phyloP scores from a whole-genome alignment of 2,113 vertebrate species.

The Paedocypris sp. region DNA sequence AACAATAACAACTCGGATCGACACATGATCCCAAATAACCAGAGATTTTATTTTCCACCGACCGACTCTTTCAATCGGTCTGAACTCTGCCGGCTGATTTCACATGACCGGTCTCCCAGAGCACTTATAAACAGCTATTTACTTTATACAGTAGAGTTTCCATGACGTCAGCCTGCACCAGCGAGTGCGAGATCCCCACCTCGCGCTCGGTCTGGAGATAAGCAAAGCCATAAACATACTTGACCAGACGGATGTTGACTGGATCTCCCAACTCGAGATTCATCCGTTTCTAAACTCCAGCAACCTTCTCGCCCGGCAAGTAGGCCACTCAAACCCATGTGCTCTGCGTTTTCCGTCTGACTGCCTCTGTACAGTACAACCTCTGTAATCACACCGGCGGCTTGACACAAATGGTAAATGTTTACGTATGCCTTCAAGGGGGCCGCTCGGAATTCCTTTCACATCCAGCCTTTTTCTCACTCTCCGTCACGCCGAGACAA shows the following conservation, averaged over 20 bases:
- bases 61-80: background rate
- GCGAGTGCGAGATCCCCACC: background rate
- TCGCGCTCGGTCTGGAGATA: background rate
- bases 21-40: background rate
- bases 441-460: background rate
- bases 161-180: background rate
- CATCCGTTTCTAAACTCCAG: constrained; percentile 1
- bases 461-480: constrained; percentile 2
- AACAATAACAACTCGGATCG: background rate
- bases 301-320: background rate
- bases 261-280: background rate
- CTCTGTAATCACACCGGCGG: constrained; percentile 12
- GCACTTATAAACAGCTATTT: constrained; percentile 2
- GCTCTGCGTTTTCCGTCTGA: constrained; percentile 24
- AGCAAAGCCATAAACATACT: constrained; percentile 12
- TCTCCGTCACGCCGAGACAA: constrained; percentile 1
- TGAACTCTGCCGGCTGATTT: background rate
- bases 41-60: background rate
- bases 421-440: constrained; percentile 15
- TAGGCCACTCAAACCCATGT: constrained; percentile 17
- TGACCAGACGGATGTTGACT: constrained; percentile 3
- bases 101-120: background rate
- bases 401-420: background rate
- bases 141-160: constrained; percentile 7
- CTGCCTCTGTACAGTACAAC: constrained; percentile 18